Evolutionary conservation across 2,888 invertebrate species (phyloP).

Genomic region (Nebria brevicollis): DNA sequence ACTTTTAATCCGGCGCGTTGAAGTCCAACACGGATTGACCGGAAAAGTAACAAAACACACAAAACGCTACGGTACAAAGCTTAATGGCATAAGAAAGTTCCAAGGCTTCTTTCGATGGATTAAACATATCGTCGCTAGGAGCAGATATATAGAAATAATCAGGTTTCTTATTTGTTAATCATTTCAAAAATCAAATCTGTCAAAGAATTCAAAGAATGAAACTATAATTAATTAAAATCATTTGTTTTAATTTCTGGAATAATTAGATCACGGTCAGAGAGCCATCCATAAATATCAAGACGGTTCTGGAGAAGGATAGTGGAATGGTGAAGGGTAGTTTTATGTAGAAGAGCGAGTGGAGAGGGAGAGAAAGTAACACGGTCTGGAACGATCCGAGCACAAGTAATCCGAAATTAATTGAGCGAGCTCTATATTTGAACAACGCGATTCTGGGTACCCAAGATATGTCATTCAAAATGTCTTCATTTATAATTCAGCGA

Average conservation of each 20-base stretch:
- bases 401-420: slow-evolving; percentile 47
- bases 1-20: not conserved
- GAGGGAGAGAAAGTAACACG: not conserved
- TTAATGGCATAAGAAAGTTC: not conserved
- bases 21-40: not conserved
- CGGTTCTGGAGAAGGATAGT: not conserved
- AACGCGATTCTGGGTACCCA: slow-evolving; percentile 27
- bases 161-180: too few relatives aligned
- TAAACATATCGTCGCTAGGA: too few relatives aligned
- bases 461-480: slow-evolving; percentile 44
- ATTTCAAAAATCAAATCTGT: too few relatives aligned
- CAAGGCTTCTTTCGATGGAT: too few relatives aligned
- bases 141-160: too few relatives aligned
- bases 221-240: too few relatives aligned
- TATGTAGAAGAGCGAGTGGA: not conserved
- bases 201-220: too few relatives aligned
- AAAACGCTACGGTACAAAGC: not conserved
- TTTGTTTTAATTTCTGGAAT: not conserved
- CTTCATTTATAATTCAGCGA: slow-evolving; percentile 45
- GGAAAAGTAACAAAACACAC: not conserved
- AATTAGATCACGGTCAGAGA: not conserved
- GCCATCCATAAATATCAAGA: not conserved
- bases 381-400: slow-evolving; percentile 10
- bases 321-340: not conserved
- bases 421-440: slow-evolving; percentile 46